A percentile compares a stretch with the other conserved stretches of the same genome.
Evolutionary conservation across 2,888 invertebrate genomes (phyloP).

Genomic region (Phymatocera aterrima): DNA sequence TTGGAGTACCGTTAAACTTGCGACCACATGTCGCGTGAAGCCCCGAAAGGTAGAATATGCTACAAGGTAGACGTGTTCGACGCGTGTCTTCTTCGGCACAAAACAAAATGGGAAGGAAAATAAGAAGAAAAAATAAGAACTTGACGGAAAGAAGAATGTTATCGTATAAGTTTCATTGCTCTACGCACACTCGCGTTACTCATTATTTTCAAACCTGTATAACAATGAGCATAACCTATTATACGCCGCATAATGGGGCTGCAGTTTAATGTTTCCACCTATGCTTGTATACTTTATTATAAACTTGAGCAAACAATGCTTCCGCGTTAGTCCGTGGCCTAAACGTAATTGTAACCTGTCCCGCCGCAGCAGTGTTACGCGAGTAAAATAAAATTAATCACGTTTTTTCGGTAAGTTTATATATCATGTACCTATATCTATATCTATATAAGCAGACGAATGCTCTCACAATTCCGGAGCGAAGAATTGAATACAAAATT

Average conservation of each 20-base stretch:
- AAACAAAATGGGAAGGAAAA: too few species aligned
- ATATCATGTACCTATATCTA: too few species aligned
- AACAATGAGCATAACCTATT: neutral
- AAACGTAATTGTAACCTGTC: constrained; percentile 4
- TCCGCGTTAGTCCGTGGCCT: neutral
- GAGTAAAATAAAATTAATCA: neutral
- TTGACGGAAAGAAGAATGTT: too few species aligned
- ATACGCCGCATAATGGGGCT: neutral
- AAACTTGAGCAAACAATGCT: neutral
- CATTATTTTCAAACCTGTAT: neutral
- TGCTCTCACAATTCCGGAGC: neutral
- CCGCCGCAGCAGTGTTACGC: neutral
- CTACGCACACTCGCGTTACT: neutral
- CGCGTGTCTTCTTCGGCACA: constrained; percentile 8
- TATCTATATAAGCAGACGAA: neutral
- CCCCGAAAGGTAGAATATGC: constrained; percentile 18
- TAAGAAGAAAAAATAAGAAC: neutral
- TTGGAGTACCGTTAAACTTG: constrained; percentile 23
- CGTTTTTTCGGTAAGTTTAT: too few species aligned
- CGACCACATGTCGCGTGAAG: constrained; percentile 36
- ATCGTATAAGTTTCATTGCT: too few species aligned
- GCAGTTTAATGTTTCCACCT: neutral
- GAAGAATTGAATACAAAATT: neutral
- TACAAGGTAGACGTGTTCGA: neutral
- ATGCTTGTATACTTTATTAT: neutral